Conservation (phyloP, 2,113 vertebrate species). For the Heloderma charlesbogerti region DNA sequence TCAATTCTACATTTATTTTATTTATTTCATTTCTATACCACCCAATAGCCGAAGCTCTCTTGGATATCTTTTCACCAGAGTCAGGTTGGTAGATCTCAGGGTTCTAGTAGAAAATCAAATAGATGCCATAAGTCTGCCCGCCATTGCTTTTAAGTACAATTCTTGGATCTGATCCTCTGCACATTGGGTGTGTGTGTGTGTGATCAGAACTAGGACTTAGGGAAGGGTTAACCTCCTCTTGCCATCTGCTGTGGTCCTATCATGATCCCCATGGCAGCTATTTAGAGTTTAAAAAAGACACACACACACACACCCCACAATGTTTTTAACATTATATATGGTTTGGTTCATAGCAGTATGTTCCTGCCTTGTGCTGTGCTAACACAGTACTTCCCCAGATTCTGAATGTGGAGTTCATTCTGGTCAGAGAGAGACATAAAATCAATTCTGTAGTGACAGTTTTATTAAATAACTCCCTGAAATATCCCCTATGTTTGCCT, state of each 20-base stretch:
- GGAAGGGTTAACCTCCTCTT: background rate
- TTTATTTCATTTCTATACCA: too few relatives aligned
- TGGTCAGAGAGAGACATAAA: background rate
- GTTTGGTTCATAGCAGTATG: background rate
- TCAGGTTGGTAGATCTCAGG: too few relatives aligned
- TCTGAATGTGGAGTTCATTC: background rate
- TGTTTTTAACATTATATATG: background rate
- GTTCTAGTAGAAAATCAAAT: too few relatives aligned
- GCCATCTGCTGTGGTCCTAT: background rate
- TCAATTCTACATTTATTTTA: too few relatives aligned
- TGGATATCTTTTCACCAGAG: too few relatives aligned
- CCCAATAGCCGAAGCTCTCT: too few relatives aligned
- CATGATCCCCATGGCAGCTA: background rate
- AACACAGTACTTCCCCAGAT: background rate
- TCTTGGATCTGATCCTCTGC: too few relatives aligned
- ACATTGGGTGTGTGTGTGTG: too few relatives aligned
- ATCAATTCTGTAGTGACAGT: background rate
- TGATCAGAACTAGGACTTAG: background rate
- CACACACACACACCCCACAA: background rate
- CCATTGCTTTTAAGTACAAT: too few relatives aligned
- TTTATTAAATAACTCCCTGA: constrained; percentile 7
- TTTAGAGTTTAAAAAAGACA: background rate
- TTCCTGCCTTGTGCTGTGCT: background rate
- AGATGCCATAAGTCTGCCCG: too few relatives aligned
- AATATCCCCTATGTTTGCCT: background rate